phyloP scores from a whole-genome alignment of 2,888 invertebrate genomes.

The Ariolimax columbianus region DNA sequence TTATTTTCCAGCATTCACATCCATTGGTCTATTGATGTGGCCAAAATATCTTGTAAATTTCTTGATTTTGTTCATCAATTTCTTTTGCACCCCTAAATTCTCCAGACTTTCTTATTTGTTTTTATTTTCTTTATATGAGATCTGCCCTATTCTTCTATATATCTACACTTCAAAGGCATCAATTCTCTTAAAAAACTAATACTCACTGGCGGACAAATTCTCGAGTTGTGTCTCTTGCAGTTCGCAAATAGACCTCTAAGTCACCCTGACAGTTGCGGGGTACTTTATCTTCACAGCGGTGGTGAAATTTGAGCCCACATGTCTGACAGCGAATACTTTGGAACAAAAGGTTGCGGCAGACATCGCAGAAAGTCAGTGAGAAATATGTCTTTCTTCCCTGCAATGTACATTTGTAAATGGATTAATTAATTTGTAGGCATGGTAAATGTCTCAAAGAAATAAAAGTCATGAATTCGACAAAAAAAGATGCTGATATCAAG shows the following conservation, averaged over 20 bases:
- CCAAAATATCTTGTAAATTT: too few relatives aligned
- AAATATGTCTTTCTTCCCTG: conserved; percentile 92
- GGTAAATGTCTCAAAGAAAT: not conserved
- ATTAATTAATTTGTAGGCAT: not conserved
- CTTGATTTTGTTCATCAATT: too few relatives aligned
- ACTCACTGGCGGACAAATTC: conserved; percentile 57
- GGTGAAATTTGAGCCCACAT: conserved; percentile 98
- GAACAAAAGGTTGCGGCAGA: conserved; percentile 93
- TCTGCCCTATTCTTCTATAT: too few relatives aligned
- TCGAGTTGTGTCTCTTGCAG: conserved; percentile 52
- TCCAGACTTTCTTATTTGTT: too few relatives aligned
- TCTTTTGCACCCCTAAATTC: too few relatives aligned
- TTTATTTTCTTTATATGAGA: too few relatives aligned
- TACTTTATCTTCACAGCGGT: conserved; percentile 90
- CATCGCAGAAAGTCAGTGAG: conserved; percentile 96
- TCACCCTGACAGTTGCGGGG: conserved; percentile 88
- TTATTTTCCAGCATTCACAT: too few relatives aligned
- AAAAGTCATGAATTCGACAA: not conserved
- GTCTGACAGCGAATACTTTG: conserved; percentile 98
- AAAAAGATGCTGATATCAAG: too few relatives aligned
- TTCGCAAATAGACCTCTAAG: conserved; percentile 55
- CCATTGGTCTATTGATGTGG: too few relatives aligned
- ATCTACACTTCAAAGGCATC: too few relatives aligned
- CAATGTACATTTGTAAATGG: not conserved
- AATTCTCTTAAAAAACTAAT: too few relatives aligned